These are phyloP conservation scores for Rhipidura dahli DNA, from an alignment of 2,113 vertebrate species.

Conservation along the genomic window DNA sequence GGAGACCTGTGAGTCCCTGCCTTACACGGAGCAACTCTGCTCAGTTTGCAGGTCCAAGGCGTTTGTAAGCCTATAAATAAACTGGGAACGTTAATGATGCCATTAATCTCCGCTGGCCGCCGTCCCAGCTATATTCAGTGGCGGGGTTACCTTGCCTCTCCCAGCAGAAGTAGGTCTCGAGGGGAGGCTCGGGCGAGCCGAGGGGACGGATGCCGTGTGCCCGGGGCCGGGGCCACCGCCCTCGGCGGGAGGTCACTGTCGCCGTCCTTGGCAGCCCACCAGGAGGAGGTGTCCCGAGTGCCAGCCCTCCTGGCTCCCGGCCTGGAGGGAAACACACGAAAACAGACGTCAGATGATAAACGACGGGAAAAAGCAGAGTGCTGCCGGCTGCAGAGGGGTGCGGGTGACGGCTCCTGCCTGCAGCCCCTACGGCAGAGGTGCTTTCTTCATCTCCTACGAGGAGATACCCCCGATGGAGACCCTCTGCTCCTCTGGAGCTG, in stretches of 20 bases:
- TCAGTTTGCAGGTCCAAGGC: background rate
- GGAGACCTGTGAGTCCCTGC: background rate
- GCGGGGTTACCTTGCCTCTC: constrained; percentile 27
- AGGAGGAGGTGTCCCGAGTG: background rate
- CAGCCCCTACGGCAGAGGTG: accelerated
- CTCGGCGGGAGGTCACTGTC: background rate
- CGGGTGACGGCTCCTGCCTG: background rate
- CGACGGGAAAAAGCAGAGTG: background rate
- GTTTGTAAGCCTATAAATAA: constrained; percentile 53
- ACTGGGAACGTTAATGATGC: constrained; percentile 27
- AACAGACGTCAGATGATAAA: background rate
- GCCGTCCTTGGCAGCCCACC: background rate
- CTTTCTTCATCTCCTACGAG: background rate
- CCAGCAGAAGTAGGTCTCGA: background rate
- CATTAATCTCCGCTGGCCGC: constrained; percentile 34
- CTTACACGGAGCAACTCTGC: background rate
- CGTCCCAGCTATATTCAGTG: constrained; percentile 29
- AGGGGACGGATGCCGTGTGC: background rate
- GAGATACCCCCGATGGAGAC: background rate
- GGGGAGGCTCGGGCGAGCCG: background rate
- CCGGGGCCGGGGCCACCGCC: background rate
- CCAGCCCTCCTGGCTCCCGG: background rate
- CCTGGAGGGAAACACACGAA: background rate
- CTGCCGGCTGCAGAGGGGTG: background rate
- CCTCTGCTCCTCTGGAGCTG: background rate